These are phyloP conservation scores for Caranx ignobilis DNA, from an alignment of 2,113 vertebrate genomes.

Conservation along the genomic window DNA sequence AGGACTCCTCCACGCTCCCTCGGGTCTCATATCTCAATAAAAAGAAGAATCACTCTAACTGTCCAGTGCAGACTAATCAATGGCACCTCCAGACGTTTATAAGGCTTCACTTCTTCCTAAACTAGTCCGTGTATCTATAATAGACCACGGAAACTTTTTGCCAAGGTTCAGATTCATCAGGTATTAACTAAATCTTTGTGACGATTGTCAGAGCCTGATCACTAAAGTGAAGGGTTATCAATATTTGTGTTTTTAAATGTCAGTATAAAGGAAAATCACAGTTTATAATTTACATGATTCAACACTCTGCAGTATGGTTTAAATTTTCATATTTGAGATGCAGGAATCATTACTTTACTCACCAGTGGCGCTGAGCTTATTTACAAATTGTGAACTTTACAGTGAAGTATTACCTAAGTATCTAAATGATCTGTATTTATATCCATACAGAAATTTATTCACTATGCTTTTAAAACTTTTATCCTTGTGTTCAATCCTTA, in stretches of 20 bases:
- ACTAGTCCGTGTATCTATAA: background rate
- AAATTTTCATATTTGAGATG: background rate
- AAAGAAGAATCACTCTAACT: constrained; percentile 1
- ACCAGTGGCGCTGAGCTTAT: background rate
- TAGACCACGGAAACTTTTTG: background rate
- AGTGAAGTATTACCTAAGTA: background rate
- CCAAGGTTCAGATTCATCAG: too few relatives aligned
- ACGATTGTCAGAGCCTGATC: background rate
- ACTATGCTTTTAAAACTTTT: background rate
- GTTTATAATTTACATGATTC: background rate
- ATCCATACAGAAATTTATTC: background rate
- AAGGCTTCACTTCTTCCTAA: background rate
- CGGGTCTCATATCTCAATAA: constrained; percentile 1
- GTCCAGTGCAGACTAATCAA: background rate
- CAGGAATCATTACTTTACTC: background rate
- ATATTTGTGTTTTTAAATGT: constrained; percentile 9
- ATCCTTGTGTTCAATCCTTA: background rate
- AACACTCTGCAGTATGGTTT: too few relatives aligned
- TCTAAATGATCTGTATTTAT: background rate
- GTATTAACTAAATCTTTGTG: background rate
- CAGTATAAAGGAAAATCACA: background rate
- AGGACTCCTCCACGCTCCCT: background rate
- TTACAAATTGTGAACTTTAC: background rate
- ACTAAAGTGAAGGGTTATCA: background rate
- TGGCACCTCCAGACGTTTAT: background rate